A percentile compares a stretch with the other conserved stretches of the same genome.
phyloP scores from a whole-genome alignment of 2,113 vertebrate genomes.

The human (Homo sapiens) region GRCh38 chrX:100590501-100591000 shows the following conservation, averaged over 20 bases:
- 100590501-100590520: constrained; percentile 50
- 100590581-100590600: not conserved
- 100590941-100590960: constrained; percentile 26
- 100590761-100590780: not conserved
- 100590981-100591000: constrained; percentile 47
- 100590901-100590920: not conserved
- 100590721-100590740: not conserved
- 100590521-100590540: constrained; percentile 43
- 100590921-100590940: not conserved
- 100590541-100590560: constrained; percentile 40
- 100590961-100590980: constrained; percentile 28
- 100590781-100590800: not conserved
- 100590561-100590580: constrained; percentile 39
- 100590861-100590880: too few relatives aligned
- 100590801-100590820: not conserved
- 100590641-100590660: not conserved
- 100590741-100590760: not conserved
- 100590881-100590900: not conserved
- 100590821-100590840: not conserved
- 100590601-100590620: constrained; percentile 10
- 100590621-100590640: not conserved
- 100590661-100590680: constrained; percentile 17
- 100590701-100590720: not conserved
- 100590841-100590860: too few relatives aligned
- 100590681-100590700: not conserved